Evolutionary conservation across 2,797 vertebrate genomes (phyloP).

Genomic region (Sebastolobus alascanus): DNA sequence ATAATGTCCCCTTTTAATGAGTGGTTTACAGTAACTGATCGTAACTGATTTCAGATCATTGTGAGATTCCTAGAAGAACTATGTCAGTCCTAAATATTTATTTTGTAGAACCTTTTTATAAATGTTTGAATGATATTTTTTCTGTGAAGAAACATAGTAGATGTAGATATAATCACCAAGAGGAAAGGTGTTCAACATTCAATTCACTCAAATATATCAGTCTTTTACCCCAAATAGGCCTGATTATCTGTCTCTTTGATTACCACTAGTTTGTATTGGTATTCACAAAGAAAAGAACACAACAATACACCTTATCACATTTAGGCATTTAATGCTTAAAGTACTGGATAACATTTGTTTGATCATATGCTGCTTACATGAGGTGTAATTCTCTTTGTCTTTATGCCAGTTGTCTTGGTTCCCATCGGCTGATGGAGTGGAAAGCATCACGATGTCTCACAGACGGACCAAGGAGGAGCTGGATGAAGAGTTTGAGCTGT

Average conservation of each 20-base stretch:
- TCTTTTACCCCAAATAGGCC: background rate
- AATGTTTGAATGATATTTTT: background rate
- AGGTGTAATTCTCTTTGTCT: background rate
- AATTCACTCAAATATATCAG: background rate
- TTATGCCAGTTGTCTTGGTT: background rate
- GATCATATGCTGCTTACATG: background rate
- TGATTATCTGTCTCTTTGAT: too few relatives aligned
- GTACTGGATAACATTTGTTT: background rate
- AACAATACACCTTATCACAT: background rate
- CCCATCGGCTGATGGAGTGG: constrained; percentile 18
- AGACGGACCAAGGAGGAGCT: constrained; percentile 88
- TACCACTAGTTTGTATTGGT: too few relatives aligned
- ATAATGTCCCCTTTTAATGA: too few relatives aligned
- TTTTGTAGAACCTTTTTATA: background rate
- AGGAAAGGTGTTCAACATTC: background rate
- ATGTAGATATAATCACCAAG: too few relatives aligned
- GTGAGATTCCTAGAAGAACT: too few relatives aligned
- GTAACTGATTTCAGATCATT: too few relatives aligned
- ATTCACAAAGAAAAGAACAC: too few relatives aligned
- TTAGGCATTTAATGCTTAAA: background rate
- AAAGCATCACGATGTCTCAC: constrained; percentile 82
- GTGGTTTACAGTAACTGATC: too few relatives aligned
- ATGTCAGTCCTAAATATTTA: background rate
- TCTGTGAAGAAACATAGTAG: too few relatives aligned
- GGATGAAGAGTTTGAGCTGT: constrained; percentile 95